These are phyloP conservation scores for Thaleichthys pacificus DNA, from an alignment of 2,797 vertebrate genomes.

Conservation along the genomic window DNA sequence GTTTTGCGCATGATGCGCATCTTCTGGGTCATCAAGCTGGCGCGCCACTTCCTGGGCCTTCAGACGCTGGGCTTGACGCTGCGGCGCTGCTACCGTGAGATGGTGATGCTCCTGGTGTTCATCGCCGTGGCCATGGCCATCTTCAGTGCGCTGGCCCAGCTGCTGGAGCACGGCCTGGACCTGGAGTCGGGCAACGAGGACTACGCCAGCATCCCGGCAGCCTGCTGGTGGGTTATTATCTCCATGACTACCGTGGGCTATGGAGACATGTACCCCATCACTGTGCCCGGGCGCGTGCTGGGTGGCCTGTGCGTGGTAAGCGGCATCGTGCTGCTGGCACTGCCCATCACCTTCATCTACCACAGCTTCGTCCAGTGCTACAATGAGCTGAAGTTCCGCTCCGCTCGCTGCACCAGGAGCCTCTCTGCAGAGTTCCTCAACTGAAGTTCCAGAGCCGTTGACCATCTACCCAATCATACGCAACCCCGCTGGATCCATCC, in stretches of 20 bases:
- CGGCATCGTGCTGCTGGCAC: slow-evolving; percentile 85
- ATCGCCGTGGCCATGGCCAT: slow-evolving; percentile 91
- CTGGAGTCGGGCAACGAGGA: slow-evolving; percentile 85
- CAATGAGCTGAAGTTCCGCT: slow-evolving; percentile 87
- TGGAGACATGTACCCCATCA: slow-evolving; percentile 90
- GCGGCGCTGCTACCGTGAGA: slow-evolving; percentile 88
- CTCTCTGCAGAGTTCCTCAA: slow-evolving; percentile 85
- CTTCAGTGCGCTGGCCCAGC: slow-evolving; percentile 87
- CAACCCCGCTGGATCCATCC: not conserved
- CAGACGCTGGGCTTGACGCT: slow-evolving; percentile 89
- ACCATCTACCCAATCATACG: not conserved
- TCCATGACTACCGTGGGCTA: slow-evolving; percentile 93
- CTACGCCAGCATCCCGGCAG: slow-evolving; percentile 87
- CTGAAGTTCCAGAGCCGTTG: slow-evolving; percentile 50
- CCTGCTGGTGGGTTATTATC: slow-evolving; percentile 94
- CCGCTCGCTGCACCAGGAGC: slow-evolving; percentile 81
- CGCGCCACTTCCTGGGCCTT: slow-evolving; percentile 88
- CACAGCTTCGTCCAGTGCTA: slow-evolving; percentile 93
- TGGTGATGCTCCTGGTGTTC: slow-evolving; percentile 90
- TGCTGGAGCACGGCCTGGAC: slow-evolving; percentile 88
- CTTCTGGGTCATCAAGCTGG: slow-evolving; percentile 91
- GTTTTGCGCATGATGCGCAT: slow-evolving; percentile 90
- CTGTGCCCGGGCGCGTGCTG: slow-evolving; percentile 86
- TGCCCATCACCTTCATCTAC: slow-evolving; percentile 91
- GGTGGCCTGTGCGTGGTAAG: slow-evolving; percentile 89